Evolutionary conservation across 2,113 vertebrate species (phyloP).

Genomic region (Orthonyx spaldingii): DNA sequence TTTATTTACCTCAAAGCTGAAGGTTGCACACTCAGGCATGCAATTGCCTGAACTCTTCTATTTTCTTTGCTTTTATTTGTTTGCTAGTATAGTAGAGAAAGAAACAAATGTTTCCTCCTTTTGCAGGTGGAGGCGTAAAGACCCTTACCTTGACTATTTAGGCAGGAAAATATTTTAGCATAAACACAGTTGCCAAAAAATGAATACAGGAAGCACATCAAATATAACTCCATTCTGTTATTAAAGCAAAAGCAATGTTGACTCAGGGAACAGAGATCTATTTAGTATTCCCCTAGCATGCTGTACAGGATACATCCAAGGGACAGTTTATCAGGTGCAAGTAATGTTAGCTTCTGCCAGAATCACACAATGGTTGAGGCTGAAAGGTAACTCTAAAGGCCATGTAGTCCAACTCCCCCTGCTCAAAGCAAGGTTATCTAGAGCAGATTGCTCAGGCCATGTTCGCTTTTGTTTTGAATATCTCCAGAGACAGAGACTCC

Average conservation of each 20-base stretch:
- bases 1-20: background rate
- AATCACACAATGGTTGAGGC: background rate
- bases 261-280: background rate
- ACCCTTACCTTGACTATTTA: background rate
- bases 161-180: background rate
- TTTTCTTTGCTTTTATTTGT: background rate
- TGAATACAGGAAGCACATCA: background rate
- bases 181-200: background rate
- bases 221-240: background rate
- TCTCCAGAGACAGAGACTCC: background rate
- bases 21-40: background rate
- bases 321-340: background rate
- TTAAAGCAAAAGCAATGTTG: background rate
- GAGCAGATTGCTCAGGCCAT: background rate
- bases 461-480: background rate
- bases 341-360: background rate
- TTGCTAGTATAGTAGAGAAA: background rate
- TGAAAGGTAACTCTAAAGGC: background rate
- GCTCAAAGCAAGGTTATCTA: background rate
- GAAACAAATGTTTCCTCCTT: background rate
- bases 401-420: background rate
- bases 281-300: background rate
- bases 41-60: background rate
- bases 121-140: background rate
- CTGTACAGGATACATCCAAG: background rate